These are phyloP conservation scores for Danio jaintianensis DNA, from an alignment of 2,797 vertebrate genomes.

Conservation along the genomic window DNA sequence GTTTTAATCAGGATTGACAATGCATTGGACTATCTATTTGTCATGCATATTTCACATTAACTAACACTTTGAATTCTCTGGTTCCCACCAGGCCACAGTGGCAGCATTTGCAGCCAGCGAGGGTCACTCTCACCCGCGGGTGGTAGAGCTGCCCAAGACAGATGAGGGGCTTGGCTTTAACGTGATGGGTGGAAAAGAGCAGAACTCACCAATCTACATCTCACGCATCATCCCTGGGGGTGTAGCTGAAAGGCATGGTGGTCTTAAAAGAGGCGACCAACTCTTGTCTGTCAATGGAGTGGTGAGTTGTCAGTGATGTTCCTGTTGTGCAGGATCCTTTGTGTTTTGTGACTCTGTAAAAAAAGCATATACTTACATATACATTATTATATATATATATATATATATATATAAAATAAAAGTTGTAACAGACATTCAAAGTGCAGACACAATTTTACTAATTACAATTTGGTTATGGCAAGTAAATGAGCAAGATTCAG, in stretches of 20 bases:
- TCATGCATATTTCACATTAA: neutral
- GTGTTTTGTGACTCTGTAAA: neutral
- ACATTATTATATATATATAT: too few species aligned
- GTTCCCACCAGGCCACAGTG: constrained; percentile 87
- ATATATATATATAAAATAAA: too few species aligned
- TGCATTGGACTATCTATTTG: neutral
- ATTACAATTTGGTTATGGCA: neutral
- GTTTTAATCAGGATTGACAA: neutral
- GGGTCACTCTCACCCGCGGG: constrained; percentile 96
- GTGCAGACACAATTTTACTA: neutral
- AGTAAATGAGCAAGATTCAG: neutral
- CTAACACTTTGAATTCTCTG: constrained; percentile 5
- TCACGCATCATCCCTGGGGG: constrained; percentile 98
- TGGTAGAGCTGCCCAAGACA: constrained; percentile 97
- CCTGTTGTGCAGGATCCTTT: neutral
- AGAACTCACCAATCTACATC: constrained; percentile 99
- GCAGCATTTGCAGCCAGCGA: constrained; percentile 98
- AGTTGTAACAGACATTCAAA: neutral
- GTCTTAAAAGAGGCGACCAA: constrained; percentile 96
- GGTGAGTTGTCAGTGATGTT: constrained; percentile 78
- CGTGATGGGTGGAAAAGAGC: constrained; percentile 98
- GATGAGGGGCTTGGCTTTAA: constrained; percentile 98
- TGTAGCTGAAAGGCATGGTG: constrained; percentile 95
- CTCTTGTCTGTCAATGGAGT: constrained; percentile 97
- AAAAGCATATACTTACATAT: neutral